Percentiles rank a stretch among this genome's conserved stretches.
phyloP scores from a whole-genome alignment of 2,888 invertebrate species.

The Unio pictorum region DNA sequence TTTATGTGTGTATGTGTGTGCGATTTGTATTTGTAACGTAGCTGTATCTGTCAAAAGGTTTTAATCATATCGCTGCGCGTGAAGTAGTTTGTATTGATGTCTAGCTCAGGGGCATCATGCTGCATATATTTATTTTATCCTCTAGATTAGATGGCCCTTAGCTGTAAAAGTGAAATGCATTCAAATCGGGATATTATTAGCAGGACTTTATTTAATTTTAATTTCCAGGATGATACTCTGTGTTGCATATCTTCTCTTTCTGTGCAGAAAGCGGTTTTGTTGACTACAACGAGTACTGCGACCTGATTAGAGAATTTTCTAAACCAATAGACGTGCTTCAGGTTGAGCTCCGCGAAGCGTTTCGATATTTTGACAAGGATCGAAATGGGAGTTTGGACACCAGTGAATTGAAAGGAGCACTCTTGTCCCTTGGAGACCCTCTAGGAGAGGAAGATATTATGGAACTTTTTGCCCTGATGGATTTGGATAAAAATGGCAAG shows the following conservation, averaged over 20 bases:
- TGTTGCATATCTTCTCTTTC: background rate
- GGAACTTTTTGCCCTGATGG: conserved; percentile 27
- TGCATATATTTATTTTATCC: no score
- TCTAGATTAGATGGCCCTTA: no score
- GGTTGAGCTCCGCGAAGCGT: conserved; percentile 34
- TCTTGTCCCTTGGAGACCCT: conserved; percentile 30
- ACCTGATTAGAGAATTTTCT: conserved; percentile 17
- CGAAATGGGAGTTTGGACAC: conserved; percentile 18
- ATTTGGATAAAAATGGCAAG: conserved; percentile 21
- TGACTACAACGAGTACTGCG: conserved; percentile 28
- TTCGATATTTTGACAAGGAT: conserved; percentile 12
- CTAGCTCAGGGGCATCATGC: no score
- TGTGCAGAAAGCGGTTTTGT: conserved; percentile 20
- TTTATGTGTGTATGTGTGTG: no score
- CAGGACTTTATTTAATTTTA: no score
- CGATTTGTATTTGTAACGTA: no score
- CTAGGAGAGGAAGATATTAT: conserved; percentile 20
- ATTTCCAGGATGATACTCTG: no score
- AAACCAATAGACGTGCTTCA: conserved; percentile 22
- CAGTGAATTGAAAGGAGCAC: conserved; percentile 20
- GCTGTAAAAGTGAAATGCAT: background rate
- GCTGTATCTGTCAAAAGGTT: no score
- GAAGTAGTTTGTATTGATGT: no score
- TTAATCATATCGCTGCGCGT: no score
- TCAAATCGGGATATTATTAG: background rate